A percentile compares a stretch with the other conserved stretches of the same genome.
Conservation (phyloP, 2,797 vertebrate genomes). For the Rhynchotus rufescens region DNA sequence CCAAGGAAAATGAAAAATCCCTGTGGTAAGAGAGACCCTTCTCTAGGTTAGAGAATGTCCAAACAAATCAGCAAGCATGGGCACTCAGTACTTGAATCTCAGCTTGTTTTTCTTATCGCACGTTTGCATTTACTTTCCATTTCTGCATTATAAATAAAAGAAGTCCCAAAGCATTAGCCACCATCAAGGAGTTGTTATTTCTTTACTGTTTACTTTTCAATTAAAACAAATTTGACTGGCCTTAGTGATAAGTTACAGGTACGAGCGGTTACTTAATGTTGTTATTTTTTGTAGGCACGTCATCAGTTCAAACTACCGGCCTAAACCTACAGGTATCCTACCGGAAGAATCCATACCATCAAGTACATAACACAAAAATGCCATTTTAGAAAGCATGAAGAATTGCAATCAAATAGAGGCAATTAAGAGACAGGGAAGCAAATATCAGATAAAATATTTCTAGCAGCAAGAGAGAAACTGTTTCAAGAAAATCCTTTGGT, state of each 20-base stretch:
- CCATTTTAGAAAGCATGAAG: not conserved
- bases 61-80: not conserved
- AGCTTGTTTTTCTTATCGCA: not conserved
- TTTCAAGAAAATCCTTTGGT: slow-evolving; percentile 11
- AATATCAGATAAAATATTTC: not conserved
- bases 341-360: not conserved
- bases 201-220: not conserved
- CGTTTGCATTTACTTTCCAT: rapidly evolving
- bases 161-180: not conserved
- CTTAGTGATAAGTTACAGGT: not conserved
- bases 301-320: not conserved
- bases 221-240: not conserved
- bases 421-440: not conserved
- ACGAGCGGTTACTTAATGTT: not conserved
- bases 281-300: not conserved
- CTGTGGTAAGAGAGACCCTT: not conserved
- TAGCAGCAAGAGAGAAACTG: not conserved
- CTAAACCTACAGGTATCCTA: not conserved
- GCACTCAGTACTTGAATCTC: not conserved
- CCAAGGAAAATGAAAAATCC: not conserved
- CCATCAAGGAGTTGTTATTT: not conserved
- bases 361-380: not conserved
- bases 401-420: not conserved
- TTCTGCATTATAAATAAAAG: not conserved
- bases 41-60: not conserved